Conservation (phyloP, 2,113 vertebrate genomes). For the Leptocoma aspasia region DNA sequence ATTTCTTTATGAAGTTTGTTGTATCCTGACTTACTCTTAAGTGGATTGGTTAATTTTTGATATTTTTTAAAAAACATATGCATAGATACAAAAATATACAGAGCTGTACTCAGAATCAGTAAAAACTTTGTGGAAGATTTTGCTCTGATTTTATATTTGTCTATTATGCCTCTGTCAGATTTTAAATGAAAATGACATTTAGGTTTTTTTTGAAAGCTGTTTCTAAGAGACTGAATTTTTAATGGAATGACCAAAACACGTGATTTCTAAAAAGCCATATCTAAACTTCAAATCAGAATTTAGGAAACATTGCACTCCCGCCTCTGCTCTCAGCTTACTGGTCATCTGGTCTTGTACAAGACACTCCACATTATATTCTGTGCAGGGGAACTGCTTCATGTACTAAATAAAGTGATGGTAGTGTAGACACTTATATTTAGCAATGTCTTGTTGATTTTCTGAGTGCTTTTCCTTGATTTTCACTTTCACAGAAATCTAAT, state of each 20-base stretch:
- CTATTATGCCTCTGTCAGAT: neutral
- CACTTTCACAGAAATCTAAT: slow-evolving; percentile 85
- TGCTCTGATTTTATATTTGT: neutral
- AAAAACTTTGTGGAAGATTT: neutral
- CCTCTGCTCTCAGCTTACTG: neutral
- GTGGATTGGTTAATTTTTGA: neutral
- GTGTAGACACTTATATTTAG: neutral
- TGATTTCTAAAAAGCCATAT: neutral
- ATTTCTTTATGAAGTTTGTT: neutral
- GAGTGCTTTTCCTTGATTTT: neutral
- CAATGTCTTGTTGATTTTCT: neutral
- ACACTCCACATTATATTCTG: neutral
- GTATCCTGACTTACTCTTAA: neutral
- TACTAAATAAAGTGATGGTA: neutral
- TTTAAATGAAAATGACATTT: neutral
- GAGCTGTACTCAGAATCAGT: neutral
- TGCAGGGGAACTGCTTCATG: neutral
- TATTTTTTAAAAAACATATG: neutral
- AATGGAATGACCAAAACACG: accelerated
- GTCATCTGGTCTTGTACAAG: neutral
- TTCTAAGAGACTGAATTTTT: neutral
- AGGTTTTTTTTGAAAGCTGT: neutral
- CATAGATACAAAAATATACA: neutral
- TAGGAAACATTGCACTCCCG: neutral
- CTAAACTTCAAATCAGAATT: neutral